A percentile compares a stretch with the other conserved stretches of the same genome.
These are phyloP conservation scores for Aphelocoma coerulescens DNA, from an alignment of 2,113 vertebrate species.

Conservation along the genomic window DNA sequence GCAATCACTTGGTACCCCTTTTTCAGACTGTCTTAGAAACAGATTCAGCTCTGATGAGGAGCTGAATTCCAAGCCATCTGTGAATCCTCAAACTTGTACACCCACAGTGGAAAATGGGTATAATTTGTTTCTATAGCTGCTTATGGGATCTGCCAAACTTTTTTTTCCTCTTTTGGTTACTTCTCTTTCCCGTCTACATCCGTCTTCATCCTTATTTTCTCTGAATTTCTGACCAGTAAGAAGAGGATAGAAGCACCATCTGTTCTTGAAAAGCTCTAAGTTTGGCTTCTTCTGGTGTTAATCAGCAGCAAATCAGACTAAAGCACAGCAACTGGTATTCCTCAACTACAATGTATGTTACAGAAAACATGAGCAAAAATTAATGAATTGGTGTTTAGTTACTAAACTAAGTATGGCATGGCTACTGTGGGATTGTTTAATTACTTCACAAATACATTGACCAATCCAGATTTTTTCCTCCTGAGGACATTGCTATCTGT, in stretches of 20 bases:
- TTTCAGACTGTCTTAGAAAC: slow-evolving; percentile 27
- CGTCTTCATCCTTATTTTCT: slow-evolving; percentile 50
- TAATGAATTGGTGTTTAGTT: not conserved
- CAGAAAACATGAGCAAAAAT: slow-evolving; percentile 1
- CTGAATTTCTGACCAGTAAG: slow-evolving; percentile 54
- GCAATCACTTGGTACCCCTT: not conserved
- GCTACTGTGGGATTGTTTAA: not conserved
- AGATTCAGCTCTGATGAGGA: slow-evolving; percentile 5
- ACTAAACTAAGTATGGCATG: not conserved
- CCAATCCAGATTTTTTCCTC: not conserved
- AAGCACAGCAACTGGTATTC: slow-evolving; percentile 13
- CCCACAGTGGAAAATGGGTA: slow-evolving; percentile 59
- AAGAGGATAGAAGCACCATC: slow-evolving; percentile 57
- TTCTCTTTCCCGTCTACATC: slow-evolving; percentile 25
- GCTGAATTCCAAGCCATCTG: slow-evolving; percentile 59
- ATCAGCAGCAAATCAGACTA: slow-evolving; percentile 31
- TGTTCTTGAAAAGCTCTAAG: slow-evolving; percentile 56
- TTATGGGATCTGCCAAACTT: slow-evolving; percentile 37
- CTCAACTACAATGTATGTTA: not conserved
- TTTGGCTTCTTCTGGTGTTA: slow-evolving; percentile 37
- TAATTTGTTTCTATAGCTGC: slow-evolving; percentile 60
- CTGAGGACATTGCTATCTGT: not conserved
- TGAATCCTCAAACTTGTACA: slow-evolving; percentile 59
- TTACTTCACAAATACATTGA: not conserved
- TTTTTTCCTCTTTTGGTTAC: slow-evolving; percentile 10